These are phyloP conservation scores for Mycogona germanica DNA, from an alignment of 2,888 invertebrate species.

Conservation along the genomic window DNA sequence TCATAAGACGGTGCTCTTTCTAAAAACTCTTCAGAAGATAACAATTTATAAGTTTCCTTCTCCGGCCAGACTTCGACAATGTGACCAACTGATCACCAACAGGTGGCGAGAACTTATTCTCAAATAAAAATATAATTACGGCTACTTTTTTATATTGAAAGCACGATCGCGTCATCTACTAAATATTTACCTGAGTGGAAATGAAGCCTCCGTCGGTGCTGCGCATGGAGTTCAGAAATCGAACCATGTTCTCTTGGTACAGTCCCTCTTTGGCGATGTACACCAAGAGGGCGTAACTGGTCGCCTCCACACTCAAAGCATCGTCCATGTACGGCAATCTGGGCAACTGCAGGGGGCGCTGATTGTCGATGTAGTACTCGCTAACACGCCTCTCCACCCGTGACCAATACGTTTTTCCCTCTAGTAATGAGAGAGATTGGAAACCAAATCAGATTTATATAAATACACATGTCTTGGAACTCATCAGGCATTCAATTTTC, in stretches of 20 bases:
- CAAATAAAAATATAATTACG: no score
- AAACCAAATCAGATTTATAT: no score
- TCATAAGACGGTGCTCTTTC: no score
- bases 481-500: no score
- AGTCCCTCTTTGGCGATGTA: constrained; percentile 36
- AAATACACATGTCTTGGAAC: no score
- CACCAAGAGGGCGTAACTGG: constrained; percentile 42
- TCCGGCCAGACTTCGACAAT: no score
- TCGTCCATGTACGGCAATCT: constrained; percentile 38
- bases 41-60: no score
- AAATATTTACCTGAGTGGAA: constrained; percentile 34
- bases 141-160: no score
- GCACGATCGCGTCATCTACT: no score
- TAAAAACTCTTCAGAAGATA: no score
- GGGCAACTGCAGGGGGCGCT: constrained; percentile 35
- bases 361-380: constrained; percentile 33
- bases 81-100: no score
- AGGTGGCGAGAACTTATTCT: no score
- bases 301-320: constrained; percentile 41
- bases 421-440: constrained; percentile 1
- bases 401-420: constrained; percentile 25
- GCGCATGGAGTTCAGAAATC: constrained; percentile 37
- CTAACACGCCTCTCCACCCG: constrained; percentile 20
- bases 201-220: constrained; percentile 36
- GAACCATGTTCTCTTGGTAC: constrained; percentile 34